Conservation (phyloP, 2,888 invertebrate genomes). For the Ashinkailepas kermadecensis region DNA sequence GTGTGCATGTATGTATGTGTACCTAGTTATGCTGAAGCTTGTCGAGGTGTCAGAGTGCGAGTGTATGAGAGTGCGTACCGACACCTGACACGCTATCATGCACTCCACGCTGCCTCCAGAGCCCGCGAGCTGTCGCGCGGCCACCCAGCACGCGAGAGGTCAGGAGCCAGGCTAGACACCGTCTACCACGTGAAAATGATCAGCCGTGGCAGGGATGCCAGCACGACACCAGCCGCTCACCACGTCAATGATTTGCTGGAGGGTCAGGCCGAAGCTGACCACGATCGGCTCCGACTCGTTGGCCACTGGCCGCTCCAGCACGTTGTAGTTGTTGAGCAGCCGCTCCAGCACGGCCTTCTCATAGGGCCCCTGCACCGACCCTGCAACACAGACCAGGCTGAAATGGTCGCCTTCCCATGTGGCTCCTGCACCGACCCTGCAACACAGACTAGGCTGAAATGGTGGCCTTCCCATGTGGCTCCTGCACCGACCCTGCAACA, state of each 20-base stretch:
- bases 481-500: too few species aligned
- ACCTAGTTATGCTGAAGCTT: too few species aligned
- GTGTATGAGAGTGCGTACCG: neutral
- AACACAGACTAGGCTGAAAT: too few species aligned
- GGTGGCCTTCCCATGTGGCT: conserved; percentile 53
- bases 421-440: conserved; percentile 49
- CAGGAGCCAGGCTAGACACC: too few species aligned
- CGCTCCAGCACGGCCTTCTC: conserved; percentile 79
- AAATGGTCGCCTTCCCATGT: conserved; percentile 63
- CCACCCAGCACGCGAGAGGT: too few species aligned
- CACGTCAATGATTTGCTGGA: conserved; percentile 97
- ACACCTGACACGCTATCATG: too few species aligned
- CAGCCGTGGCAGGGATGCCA: too few species aligned
- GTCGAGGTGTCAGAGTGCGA: neutral
- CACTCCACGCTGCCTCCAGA: too few species aligned
- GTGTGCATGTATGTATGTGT: conserved; percentile 10
- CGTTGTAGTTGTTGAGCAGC: conserved; percentile 74
- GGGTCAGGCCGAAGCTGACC: conserved; percentile 91
- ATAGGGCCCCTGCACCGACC: conserved; percentile 56
- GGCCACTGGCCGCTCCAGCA: conserved; percentile 77
- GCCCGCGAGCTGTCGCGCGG: too few species aligned
- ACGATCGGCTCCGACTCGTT: conserved; percentile 93
- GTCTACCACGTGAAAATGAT: too few species aligned
- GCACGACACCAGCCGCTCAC: conserved; percentile 51
- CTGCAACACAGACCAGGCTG: neutral